A percentile compares a stretch with the other conserved stretches of the same genome.
Evolutionary conservation across 1,140 invertebrate genomes (phyloP).

Genomic region (Drosophila aff.): DNA sequence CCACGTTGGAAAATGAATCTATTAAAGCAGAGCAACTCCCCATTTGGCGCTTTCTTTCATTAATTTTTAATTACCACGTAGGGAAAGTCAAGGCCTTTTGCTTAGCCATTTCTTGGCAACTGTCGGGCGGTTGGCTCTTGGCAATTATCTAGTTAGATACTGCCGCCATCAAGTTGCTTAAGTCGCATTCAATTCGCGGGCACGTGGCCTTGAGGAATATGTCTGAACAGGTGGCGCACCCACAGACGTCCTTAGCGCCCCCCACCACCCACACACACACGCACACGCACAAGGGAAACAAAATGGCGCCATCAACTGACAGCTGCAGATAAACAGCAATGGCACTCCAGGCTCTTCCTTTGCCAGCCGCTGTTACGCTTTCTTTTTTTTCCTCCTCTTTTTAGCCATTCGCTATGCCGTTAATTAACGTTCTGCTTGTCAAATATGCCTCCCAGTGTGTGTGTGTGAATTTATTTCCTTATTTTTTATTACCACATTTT

Average conservation of each 20-base stretch:
- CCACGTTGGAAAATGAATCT: not conserved
- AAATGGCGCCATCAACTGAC: constrained; percentile 64
- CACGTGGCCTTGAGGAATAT: constrained; percentile 33
- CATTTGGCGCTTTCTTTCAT: constrained; percentile 5
- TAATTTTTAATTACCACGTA: constrained; percentile 11
- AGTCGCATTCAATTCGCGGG: constrained; percentile 23
- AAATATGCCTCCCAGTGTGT: constrained; percentile 25
- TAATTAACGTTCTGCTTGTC: constrained; percentile 71
- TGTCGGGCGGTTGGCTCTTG: not conserved
- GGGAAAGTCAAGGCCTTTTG: constrained; percentile 11
- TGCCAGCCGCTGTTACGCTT: constrained; percentile 9
- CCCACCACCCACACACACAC: not conserved
- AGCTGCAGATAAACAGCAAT: constrained; percentile 67
- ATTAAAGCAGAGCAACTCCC: constrained; percentile 2
- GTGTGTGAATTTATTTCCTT: constrained; percentile 16
- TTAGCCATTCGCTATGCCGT: constrained; percentile 48
- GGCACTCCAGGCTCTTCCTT: constrained; percentile 26
- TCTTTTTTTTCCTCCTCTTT: constrained; percentile 27
- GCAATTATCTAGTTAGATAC: constrained; percentile 21
- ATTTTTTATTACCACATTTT: constrained; percentile 56
- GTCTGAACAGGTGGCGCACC: constrained; percentile 54
- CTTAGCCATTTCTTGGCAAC: constrained; percentile 4
- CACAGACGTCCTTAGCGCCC: not conserved
- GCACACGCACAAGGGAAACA: constrained; percentile 10
- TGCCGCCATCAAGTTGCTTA: constrained; percentile 11